phyloP scores from a whole-genome alignment of 2,888 invertebrate species.

The Achlya flavicornis region DNA sequence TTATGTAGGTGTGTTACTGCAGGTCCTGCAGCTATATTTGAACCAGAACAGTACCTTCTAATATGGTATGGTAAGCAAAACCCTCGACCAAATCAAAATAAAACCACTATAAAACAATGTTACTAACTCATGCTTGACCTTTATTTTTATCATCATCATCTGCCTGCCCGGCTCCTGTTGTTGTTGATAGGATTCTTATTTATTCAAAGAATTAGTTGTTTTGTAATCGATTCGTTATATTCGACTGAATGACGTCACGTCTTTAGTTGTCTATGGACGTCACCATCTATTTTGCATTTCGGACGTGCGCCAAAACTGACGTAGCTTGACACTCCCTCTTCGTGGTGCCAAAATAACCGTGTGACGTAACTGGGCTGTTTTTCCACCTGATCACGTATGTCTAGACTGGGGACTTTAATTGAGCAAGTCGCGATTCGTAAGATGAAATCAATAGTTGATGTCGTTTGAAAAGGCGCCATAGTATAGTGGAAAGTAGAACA shows the following conservation, averaged over 20 bases:
- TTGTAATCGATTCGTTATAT: neutral
- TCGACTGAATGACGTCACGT: neutral
- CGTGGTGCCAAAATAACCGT: constrained; percentile 1
- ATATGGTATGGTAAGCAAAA: no score
- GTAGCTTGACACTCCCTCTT: constrained; percentile 13
- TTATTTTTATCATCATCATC: no score
- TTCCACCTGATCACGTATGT: neutral
- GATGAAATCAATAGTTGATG: neutral
- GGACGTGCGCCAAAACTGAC: constrained; percentile 3
- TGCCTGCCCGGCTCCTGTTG: no score
- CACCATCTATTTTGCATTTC: neutral
- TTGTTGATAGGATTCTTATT: neutral
- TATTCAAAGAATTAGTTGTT: neutral
- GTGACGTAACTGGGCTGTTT: neutral
- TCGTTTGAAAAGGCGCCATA: neutral
- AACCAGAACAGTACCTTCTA: no score
- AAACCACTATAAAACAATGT: no score
- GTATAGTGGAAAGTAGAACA: neutral
- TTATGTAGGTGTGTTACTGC: no score
- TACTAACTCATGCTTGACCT: no score
- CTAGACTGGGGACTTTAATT: neutral
- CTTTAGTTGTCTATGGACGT: neutral
- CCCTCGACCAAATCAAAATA: no score
- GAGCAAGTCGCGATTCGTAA: neutral
- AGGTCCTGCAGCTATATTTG: no score